Percentiles rank a stretch among this genome's conserved stretches.
Conservation (phyloP, 1,140 invertebrate species). For the Sarcophaga peregrina region DNA sequence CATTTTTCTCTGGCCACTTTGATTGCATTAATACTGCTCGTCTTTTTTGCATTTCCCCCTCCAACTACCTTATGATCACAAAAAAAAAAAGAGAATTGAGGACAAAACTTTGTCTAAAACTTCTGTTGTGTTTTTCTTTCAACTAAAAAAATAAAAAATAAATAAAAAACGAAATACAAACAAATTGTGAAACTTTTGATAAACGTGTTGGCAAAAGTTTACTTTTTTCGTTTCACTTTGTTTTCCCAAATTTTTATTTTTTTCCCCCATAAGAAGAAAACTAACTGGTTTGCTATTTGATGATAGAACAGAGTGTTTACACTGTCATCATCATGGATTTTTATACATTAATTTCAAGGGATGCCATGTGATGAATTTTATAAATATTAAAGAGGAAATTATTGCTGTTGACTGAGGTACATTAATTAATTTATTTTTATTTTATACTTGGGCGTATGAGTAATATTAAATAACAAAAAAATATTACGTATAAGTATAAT, state of each 20-base stretch:
- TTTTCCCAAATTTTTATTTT: too few species aligned
- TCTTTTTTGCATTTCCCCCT: too few species aligned
- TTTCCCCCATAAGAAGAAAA: background rate
- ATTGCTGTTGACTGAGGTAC: too few species aligned
- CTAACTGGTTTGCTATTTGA: constrained; percentile 13
- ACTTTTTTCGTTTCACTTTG: background rate
- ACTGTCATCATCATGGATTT: background rate
- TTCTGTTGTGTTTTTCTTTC: constrained; percentile 18
- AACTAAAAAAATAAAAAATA: background rate
- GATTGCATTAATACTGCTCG: too few species aligned
- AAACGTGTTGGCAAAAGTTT: constrained; percentile 14
- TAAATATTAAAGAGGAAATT: too few species aligned
- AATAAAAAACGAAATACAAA: background rate
- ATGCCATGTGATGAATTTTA: background rate
- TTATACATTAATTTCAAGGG: background rate
- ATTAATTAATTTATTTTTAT: too few species aligned
- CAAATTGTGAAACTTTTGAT: background rate
- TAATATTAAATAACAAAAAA: too few species aligned
- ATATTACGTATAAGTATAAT: too few species aligned
- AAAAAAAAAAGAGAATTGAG: too few species aligned
- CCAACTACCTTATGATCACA: too few species aligned
- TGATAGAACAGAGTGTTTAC: background rate
- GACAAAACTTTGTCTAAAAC: background rate
- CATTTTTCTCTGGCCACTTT: too few species aligned
- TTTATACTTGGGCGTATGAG: too few species aligned